A percentile compares a stretch with the other conserved stretches of the same genome.
phyloP scores from a whole-genome alignment of 1,140 invertebrate species.

The Dreissena polymorpha region DNA sequence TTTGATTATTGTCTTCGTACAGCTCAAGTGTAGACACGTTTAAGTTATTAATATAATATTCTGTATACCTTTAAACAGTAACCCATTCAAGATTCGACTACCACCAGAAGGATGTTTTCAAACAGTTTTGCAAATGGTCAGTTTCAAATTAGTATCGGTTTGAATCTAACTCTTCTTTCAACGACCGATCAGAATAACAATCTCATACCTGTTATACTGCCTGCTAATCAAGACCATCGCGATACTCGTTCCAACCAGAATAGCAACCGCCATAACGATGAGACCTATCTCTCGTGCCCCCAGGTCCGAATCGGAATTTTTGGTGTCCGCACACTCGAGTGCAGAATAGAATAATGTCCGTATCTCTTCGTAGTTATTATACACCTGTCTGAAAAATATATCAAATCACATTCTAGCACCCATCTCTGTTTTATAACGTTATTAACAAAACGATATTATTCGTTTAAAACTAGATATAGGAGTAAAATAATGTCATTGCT shows the following conservation, averaged over 20 bases:
- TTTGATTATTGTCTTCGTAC: no score
- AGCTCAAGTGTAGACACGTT: no score
- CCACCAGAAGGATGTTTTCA: no score
- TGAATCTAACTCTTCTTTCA: no score
- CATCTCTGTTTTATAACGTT: neutral
- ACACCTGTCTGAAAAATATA: slow-evolving; percentile 11
- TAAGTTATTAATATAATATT: no score
- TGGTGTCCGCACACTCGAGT: neutral
- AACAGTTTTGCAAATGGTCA: no score
- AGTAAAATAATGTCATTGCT: neutral
- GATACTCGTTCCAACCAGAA: slow-evolving; percentile 38
- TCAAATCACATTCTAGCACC: neutral
- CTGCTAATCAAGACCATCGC: slow-evolving; percentile 38
- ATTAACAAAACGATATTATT: neutral
- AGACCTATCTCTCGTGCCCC: slow-evolving; percentile 33
- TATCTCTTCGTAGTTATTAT: slow-evolving; percentile 30
- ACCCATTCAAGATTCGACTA: no score
- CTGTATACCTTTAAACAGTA: no score
- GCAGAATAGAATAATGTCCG: slow-evolving; percentile 7
- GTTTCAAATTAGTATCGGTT: no score
- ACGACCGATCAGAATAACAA: no score
- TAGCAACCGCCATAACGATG: slow-evolving; percentile 35
- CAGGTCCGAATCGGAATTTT: neutral
- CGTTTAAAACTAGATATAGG: neutral
- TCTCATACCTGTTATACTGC: slow-evolving; percentile 43